Evolutionary conservation across 2,797 vertebrate species (phyloP).

Genomic region (Ficedula albicollis): DNA sequence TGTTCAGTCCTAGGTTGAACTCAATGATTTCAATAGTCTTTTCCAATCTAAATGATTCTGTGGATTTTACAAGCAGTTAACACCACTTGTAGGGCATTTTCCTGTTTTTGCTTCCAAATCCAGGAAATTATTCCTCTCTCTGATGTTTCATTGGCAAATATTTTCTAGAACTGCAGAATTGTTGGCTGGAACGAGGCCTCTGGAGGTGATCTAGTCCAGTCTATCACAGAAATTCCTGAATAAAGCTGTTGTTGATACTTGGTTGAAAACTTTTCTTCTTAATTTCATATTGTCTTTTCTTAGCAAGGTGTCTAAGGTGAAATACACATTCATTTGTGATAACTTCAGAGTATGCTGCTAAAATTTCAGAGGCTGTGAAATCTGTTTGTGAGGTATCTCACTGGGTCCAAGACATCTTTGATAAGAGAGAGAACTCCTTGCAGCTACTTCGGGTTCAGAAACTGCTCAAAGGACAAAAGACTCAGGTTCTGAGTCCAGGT

Average conservation of each 20-base stretch:
- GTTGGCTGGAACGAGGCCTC: background rate
- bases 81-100: background rate
- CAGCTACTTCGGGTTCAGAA: slow-evolving; percentile 76
- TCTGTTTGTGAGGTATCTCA: slow-evolving; percentile 60
- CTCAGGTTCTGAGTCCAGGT: slow-evolving; percentile 71
- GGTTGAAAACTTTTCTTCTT: background rate
- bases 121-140: background rate
- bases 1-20: background rate
- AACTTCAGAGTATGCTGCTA: background rate
- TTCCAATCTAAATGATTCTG: background rate
- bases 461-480: slow-evolving; percentile 75
- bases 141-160: background rate
- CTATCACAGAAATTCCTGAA: background rate
- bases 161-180: background rate
- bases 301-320: background rate
- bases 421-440: slow-evolving; percentile 69
- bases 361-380: slow-evolving; percentile 70
- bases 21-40: background rate
- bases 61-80: background rate
- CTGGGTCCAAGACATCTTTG: slow-evolving; percentile 44
- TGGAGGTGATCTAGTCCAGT: background rate
- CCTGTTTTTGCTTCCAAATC: background rate
- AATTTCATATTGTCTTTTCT: background rate
- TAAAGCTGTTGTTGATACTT: background rate
- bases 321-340: background rate